These are phyloP conservation scores for Pelodytes ibericus DNA, from an alignment of 2,797 vertebrate species.

Conservation along the genomic window DNA sequence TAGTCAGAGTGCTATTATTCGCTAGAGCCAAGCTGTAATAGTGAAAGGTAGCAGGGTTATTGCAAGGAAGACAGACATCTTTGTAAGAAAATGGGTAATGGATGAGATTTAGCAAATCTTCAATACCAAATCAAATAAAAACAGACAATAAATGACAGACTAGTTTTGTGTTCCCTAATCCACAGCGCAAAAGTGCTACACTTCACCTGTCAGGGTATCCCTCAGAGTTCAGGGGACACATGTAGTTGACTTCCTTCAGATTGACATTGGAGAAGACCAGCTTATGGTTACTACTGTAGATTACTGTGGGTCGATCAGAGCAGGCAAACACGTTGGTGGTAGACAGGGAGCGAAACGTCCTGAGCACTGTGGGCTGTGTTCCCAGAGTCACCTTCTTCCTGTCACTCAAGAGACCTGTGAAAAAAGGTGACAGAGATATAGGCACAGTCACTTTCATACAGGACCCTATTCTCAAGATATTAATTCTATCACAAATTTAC, in stretches of 20 bases:
- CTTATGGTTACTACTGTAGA: slow-evolving; percentile 99
- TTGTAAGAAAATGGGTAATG: background rate
- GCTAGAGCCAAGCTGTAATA: slow-evolving; percentile 87
- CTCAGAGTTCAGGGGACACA: slow-evolving; percentile 98
- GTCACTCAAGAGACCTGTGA: slow-evolving; percentile 87
- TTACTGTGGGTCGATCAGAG: slow-evolving; percentile 97
- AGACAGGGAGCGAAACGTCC: slow-evolving; percentile 95
- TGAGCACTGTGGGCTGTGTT: slow-evolving; percentile 93
- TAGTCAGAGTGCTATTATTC: slow-evolving; percentile 98
- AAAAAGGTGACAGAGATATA: background rate
- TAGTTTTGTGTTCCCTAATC: too few species aligned
- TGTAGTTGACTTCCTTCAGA: slow-evolving; percentile 99
- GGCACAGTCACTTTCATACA: background rate
- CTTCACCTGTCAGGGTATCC: slow-evolving; percentile 96
- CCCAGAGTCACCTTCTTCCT: slow-evolving; percentile 97
- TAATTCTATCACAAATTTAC: background rate
- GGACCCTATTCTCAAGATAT: background rate
- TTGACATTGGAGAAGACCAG: slow-evolving; percentile 98
- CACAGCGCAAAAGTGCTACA: background rate
- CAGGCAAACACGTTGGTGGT: slow-evolving; percentile 98
- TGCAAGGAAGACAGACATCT: background rate
- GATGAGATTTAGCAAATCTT: too few species aligned
- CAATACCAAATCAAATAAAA: background rate
- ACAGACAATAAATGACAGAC: too few species aligned
- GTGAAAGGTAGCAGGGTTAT: background rate